These are phyloP conservation scores for Drosophila kuntzei DNA, from an alignment of 2,888 invertebrate genomes.

Conservation along the genomic window DNA sequence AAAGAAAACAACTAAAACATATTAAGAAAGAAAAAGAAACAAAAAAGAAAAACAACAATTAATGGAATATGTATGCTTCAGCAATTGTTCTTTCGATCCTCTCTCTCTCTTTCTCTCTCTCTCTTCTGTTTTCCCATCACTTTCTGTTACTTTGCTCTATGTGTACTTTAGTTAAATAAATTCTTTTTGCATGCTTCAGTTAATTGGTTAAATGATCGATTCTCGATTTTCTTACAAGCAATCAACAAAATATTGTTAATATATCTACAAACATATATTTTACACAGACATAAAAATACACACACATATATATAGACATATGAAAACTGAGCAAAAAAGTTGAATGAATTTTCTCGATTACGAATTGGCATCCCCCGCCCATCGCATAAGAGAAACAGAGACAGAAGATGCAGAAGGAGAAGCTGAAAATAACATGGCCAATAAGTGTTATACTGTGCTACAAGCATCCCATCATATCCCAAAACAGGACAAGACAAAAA, in stretches of 20 bases:
- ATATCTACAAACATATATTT: conserved; percentile 49
- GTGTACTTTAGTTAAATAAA: conserved; percentile 43
- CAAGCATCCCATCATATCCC: conserved; percentile 64
- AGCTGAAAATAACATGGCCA: conserved; percentile 14
- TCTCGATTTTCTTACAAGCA: conserved; percentile 59
- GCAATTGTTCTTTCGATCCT: conserved; percentile 47
- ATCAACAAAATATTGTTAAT: conserved; percentile 53
- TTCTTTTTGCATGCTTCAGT: conserved; percentile 55
- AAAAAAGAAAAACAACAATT: neutral
- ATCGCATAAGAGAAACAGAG: conserved; percentile 6
- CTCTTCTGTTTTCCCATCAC: conserved; percentile 15
- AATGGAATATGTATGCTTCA: conserved; percentile 45
- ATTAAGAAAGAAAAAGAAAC: conserved; percentile 22
- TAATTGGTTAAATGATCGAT: conserved; percentile 56
- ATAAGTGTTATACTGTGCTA: conserved; percentile 73
- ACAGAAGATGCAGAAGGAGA: neutral
- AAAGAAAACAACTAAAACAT: no score
- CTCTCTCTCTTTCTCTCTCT: conserved; percentile 1
- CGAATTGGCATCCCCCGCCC: conserved; percentile 31
- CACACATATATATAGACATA: conserved; percentile 18
- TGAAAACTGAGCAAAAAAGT: conserved; percentile 26
- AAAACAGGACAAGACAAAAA: conserved; percentile 37
- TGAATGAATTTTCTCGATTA: conserved; percentile 43
- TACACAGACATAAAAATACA: conserved; percentile 38
- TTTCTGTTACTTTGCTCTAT: conserved; percentile 40